Percentiles rank a stretch among this genome's conserved stretches.
These are phyloP conservation scores for Crambe crambe DNA, from an alignment of 37 sponge, comb jelly and placozoan species.

Conservation along the genomic window DNA sequence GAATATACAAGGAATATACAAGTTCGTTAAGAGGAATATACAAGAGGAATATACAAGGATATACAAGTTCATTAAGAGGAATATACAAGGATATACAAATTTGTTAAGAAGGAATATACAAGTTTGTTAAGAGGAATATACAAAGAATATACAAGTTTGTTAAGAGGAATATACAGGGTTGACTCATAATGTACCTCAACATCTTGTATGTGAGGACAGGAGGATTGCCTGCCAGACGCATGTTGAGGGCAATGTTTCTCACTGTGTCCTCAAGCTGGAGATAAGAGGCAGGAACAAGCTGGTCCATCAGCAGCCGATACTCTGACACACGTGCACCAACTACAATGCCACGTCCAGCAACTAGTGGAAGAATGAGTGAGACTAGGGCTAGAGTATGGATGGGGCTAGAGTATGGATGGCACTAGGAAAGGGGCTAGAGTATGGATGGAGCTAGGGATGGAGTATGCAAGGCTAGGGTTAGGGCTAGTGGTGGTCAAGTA, in stretches of 20 bases:
- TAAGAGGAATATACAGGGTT: neutral
- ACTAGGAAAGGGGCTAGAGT: neutral
- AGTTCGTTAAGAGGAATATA: neutral
- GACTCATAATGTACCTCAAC: constrained; percentile 37
- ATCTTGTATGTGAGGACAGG: constrained; percentile 74
- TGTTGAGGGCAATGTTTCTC: constrained; percentile 48
- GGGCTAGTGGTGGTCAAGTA: constrained; percentile 16
- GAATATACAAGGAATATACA: constrained; percentile 4
- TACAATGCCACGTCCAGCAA: constrained; percentile 50
- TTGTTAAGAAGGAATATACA: neutral
- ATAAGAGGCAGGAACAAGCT: constrained; percentile 87
- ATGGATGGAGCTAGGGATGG: neutral
- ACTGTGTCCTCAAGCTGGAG: constrained; percentile 84
- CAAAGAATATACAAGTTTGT: neutral
- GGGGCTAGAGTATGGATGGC: neutral
- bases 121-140: neutral
- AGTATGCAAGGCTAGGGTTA: neutral
- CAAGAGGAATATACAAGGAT: neutral
- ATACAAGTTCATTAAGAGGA: neutral
- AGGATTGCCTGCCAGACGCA: constrained; percentile 30
- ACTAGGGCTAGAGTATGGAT: neutral
- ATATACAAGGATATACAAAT: neutral
- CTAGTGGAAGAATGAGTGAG: neutral
- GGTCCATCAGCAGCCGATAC: constrained; percentile 79
- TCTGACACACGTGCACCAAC: constrained; percentile 60